Conservation (phyloP, 1,140 invertebrate genomes). For the Belonocnema kinseyi region DNA sequence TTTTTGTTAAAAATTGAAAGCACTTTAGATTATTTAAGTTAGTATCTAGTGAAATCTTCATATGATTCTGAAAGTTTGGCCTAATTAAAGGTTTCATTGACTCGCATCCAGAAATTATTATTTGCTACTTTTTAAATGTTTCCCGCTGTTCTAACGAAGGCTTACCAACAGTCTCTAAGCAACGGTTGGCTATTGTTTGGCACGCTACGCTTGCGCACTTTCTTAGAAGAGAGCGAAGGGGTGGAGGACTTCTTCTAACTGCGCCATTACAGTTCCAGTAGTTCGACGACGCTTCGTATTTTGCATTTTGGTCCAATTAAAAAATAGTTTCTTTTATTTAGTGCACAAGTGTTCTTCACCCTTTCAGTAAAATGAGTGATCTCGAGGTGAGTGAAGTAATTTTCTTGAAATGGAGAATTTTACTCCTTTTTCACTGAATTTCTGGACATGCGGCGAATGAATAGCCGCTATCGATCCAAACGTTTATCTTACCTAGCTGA, state of each 20-base stretch:
- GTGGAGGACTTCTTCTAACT: slow-evolving; percentile 40
- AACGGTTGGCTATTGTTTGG: slow-evolving; percentile 22
- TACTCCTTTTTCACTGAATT: background rate
- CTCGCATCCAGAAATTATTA: too few relatives aligned
- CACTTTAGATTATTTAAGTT: too few relatives aligned
- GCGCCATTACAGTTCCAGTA: slow-evolving; percentile 52
- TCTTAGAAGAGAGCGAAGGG: slow-evolving; percentile 52
- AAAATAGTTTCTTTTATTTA: background rate
- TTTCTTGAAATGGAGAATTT: background rate
- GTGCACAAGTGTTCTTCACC: background rate
- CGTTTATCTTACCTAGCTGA: slow-evolving; percentile 8
- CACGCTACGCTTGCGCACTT: slow-evolving; percentile 26
- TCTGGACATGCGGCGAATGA: slow-evolving; percentile 34
- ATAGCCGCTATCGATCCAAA: slow-evolving; percentile 57
- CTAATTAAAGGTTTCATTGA: too few relatives aligned
- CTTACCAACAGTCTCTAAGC: slow-evolving; percentile 3
- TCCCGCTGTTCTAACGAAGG: background rate
- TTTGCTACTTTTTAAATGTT: too few relatives aligned
- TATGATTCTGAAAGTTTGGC: too few relatives aligned
- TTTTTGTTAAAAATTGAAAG: too few relatives aligned
- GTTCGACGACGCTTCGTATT: slow-evolving; percentile 42
- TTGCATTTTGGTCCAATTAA: slow-evolving; percentile 26
- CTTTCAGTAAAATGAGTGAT: slow-evolving; percentile 53
- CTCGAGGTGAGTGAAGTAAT: slow-evolving; percentile 54
- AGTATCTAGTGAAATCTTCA: too few relatives aligned